Percentiles rank a stretch among this genome's conserved stretches.
These are phyloP conservation scores for Astreopora myriophthalma DNA, from an alignment of 64 coral and sea anemone genomes.

Conservation along the genomic window DNA sequence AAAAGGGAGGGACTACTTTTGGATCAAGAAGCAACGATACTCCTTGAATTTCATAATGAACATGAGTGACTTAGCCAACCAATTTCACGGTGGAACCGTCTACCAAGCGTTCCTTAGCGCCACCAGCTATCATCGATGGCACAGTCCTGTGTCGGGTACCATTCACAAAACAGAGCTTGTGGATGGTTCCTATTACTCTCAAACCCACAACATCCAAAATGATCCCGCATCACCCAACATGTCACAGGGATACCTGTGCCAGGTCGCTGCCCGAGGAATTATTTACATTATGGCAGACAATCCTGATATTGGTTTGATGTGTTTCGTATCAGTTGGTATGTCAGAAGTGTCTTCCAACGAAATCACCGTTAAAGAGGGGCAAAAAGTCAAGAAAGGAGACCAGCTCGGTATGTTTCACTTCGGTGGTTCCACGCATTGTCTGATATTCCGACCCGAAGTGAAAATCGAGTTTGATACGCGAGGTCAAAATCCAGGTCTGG, in stretches of 20 bases:
- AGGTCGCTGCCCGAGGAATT: constrained; percentile 84
- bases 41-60: constrained; percentile 81
- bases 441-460: constrained; percentile 78
- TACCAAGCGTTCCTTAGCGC: constrained; percentile 87
- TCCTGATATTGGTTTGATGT: constrained; percentile 88
- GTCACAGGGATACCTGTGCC: constrained; percentile 66
- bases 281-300: constrained; percentile 81
- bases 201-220: constrained; percentile 42
- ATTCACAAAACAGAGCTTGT: constrained; percentile 71
- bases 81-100: constrained; percentile 81
- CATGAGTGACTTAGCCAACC: constrained; percentile 53
- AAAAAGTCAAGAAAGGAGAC: constrained; percentile 79
- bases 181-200: constrained; percentile 81
- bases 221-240: constrained; percentile 66
- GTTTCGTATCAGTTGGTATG: constrained; percentile 83
- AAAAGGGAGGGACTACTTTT: constrained; percentile 50
- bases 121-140: constrained; percentile 89
- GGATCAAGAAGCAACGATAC: constrained; percentile 74
- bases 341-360: constrained; percentile 77
- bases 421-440: constrained; percentile 79
- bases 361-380: constrained; percentile 66
- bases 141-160: constrained; percentile 76
- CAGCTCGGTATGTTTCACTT: constrained; percentile 86
- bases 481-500: constrained; percentile 55
- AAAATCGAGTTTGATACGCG: constrained; percentile 59